phyloP scores from a whole-genome alignment of 2,113 vertebrate genomes.

The Cebus imitator region DNA sequence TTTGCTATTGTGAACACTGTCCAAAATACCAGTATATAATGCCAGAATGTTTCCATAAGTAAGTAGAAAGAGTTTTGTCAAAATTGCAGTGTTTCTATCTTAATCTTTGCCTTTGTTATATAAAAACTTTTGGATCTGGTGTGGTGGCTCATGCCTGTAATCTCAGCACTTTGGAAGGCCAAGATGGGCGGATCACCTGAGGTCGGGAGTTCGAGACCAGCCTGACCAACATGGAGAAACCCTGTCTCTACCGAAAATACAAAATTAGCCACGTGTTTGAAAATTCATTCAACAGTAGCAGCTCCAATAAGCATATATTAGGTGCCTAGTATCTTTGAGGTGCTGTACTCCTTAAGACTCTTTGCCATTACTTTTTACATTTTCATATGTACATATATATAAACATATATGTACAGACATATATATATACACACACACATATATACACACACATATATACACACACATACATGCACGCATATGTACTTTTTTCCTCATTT shows the following conservation, averaged over 20 bases:
- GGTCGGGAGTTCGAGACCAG: no score
- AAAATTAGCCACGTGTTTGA: background rate
- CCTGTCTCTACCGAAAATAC: no score
- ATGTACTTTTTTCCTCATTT: background rate
- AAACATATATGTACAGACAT: background rate
- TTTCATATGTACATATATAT: background rate
- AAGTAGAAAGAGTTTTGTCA: background rate
- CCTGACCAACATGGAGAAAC: no score
- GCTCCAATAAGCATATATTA: background rate
- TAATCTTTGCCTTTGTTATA: background rate
- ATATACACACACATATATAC: background rate
- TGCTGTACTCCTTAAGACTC: background rate
- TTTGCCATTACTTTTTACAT: background rate
- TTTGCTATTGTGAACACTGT: background rate
- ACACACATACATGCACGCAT: background rate
- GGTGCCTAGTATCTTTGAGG: background rate
- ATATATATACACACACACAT: background rate
- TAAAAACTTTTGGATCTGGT: background rate
- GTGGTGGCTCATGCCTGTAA: no score
- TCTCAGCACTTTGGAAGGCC: no score
- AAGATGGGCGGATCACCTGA: no score
- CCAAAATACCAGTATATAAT: background rate
- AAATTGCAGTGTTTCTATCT: background rate
- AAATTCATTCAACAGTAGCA: slow-evolving; percentile 21
- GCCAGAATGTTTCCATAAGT: background rate